These are phyloP conservation scores for Himalopsyche kuldschensis DNA, from an alignment of 2,888 invertebrate genomes.

Conservation along the genomic window DNA sequence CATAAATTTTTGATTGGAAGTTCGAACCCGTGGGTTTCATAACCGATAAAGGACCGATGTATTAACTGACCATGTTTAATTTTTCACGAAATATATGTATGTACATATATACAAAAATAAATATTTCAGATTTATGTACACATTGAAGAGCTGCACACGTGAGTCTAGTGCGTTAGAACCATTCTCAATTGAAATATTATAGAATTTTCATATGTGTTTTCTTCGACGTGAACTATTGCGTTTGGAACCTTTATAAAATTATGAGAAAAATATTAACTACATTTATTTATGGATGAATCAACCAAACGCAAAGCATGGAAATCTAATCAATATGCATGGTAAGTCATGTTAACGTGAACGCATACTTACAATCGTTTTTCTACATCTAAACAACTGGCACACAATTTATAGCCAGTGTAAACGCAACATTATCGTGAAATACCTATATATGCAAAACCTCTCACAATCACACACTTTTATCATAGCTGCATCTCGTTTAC, in stretches of 20 bases:
- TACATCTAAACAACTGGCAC: slow-evolving; percentile 11
- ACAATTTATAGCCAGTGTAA: slow-evolving; percentile 20
- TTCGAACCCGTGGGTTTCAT: too few species aligned
- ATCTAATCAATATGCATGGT: slow-evolving; percentile 19
- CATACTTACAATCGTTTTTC: slow-evolving; percentile 10
- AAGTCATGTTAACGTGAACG: slow-evolving; percentile 21
- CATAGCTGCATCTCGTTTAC: neutral
- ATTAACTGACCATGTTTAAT: too few species aligned
- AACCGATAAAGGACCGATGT: too few species aligned
- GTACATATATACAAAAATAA: too few species aligned
- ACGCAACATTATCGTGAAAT: slow-evolving; percentile 12
- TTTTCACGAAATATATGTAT: too few species aligned
- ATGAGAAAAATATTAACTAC: neutral
- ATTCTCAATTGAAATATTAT: too few species aligned
- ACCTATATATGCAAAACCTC: neutral
- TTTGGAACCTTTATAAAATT: neutral
- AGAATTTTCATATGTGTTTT: too few species aligned
- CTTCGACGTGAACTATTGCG: too few species aligned
- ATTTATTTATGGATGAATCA: slow-evolving; percentile 12
- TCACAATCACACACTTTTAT: neutral
- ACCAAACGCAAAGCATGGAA: slow-evolving; percentile 3
- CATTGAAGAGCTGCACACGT: too few species aligned
- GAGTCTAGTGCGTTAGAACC: too few species aligned
- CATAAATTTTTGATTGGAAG: too few species aligned
- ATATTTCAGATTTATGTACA: too few species aligned